A percentile compares a stretch with the other conserved stretches of the same genome.
Evolutionary conservation across 2,113 vertebrate species (phyloP).

Genomic region (Grallaria varia): DNA sequence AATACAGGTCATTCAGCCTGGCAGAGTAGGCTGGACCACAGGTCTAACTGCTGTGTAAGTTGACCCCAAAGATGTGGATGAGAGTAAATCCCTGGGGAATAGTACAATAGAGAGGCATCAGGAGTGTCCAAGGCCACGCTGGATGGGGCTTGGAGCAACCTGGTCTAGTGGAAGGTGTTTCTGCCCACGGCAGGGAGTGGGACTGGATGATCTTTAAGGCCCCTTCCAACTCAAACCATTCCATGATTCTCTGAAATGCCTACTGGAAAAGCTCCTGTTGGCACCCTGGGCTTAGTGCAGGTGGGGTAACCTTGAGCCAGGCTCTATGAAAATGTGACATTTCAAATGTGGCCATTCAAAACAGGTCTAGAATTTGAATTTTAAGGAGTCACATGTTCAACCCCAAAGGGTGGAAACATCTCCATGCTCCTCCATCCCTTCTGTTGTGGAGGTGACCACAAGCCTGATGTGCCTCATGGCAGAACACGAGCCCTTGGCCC

Average conservation of each 20-base stretch:
- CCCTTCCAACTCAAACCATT: background rate
- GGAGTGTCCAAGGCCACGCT: background rate
- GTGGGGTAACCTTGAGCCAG: background rate
- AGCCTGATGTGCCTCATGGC: background rate
- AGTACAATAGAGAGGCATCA: background rate
- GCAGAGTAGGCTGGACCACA: background rate
- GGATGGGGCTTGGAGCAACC: background rate
- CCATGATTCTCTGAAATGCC: background rate
- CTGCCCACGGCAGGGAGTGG: fast-evolving
- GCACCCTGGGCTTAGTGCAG: background rate
- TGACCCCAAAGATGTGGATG: background rate
- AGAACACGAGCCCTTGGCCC: background rate
- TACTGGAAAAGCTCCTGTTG: background rate
- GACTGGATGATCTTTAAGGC: background rate
- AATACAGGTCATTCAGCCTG: background rate
- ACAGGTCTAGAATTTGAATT: background rate
- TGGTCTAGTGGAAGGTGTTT: background rate
- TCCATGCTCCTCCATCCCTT: background rate
- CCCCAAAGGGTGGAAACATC: background rate
- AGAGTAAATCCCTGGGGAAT: background rate
- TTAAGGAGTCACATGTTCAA: background rate
- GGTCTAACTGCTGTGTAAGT: background rate
- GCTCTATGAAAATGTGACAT: background rate
- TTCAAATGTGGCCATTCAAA: background rate
- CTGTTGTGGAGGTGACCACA: background rate